Evolutionary conservation across 2,888 invertebrate species (phyloP), one percentile per base, ranked within the genome.

Genomic region (Apamea epomidion): DNA sequence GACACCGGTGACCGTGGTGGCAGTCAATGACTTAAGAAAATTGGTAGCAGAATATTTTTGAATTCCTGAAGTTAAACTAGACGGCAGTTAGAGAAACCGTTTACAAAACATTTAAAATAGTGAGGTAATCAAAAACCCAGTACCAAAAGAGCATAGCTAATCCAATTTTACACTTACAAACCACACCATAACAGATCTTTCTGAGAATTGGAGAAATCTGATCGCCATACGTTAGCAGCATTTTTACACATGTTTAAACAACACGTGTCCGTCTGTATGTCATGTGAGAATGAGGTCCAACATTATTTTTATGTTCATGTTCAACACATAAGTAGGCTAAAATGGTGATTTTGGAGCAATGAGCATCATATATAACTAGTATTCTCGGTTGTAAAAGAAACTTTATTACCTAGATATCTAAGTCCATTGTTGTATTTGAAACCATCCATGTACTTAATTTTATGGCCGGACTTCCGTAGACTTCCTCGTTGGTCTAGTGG

Each of bases 271-370:
- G 18, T 78, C 73, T 78, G 73, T 73, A 37, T 70, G 77, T 78
- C 82, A 75, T 76, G 80, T 85, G 82, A 71, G 82, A 89, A 89
- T 80, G 81, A 80, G 82, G 81, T 76, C 74, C 58, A 45, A 54
- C 16, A 70, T 72, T 74, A 78, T 64, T 82, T 81, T 80, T 84
- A 84, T 81, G 76, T 75, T 76, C 75, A 58, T 58, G 58, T 60
- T 64, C 14, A 37, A 80, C 48, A 69, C 60, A 73, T 74, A 76
- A 45, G 65, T 79, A 73, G 42, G 65, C 12, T 79, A 45, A 82
- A 72, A 62, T 62, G 29, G 70, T 76, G 37, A 54, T 74, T 73
- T 74, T 25, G 25, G 58, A 70, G 69, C 25, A 73, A 58, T 64
- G 16, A 42, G 25, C 5, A 16, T 45, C 1, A 42, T 37, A 0